Conservation (phyloP, 1,140 invertebrate genomes). For the Listronotus bonariensis region DNA sequence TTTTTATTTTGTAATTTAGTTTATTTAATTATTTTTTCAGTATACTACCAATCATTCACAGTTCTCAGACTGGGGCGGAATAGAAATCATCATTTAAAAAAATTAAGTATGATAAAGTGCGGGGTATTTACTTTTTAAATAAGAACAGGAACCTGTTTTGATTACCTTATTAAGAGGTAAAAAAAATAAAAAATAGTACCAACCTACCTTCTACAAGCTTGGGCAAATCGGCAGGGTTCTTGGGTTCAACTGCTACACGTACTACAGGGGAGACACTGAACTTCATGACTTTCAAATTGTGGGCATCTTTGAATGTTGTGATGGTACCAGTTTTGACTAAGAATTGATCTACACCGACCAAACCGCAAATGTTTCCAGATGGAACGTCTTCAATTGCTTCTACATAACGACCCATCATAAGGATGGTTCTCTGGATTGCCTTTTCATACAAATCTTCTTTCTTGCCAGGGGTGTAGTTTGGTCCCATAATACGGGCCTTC, state of each 20-base stretch:
- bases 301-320: constrained; percentile 97
- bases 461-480: constrained; percentile 96
- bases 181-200: not conserved
- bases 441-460: constrained; percentile 99
- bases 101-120: not conserved
- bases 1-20: too few relatives aligned
- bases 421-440: constrained; percentile 97
- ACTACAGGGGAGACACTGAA: constrained; percentile 99
- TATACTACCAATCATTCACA: constrained; percentile 30
- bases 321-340: constrained; percentile 99
- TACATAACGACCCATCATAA: constrained; percentile 99
- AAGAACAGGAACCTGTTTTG: not conserved
- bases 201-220: constrained; percentile 92
- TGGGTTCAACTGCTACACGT: constrained; percentile 98
- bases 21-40: too few relatives aligned
- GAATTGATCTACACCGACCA: constrained; percentile 99
- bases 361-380: constrained; percentile 98
- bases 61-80: constrained; percentile 43
- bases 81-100: constrained; percentile 34
- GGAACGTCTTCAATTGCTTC: constrained; percentile 99
- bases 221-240: constrained; percentile 98
- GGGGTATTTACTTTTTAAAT: not conserved
- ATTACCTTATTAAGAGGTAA: too few relatives aligned
- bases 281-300: constrained; percentile 99
- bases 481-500: constrained; percentile 98